Conservation (phyloP, 2,797 vertebrate species). For the Macrochelys suwanniensis region DNA sequence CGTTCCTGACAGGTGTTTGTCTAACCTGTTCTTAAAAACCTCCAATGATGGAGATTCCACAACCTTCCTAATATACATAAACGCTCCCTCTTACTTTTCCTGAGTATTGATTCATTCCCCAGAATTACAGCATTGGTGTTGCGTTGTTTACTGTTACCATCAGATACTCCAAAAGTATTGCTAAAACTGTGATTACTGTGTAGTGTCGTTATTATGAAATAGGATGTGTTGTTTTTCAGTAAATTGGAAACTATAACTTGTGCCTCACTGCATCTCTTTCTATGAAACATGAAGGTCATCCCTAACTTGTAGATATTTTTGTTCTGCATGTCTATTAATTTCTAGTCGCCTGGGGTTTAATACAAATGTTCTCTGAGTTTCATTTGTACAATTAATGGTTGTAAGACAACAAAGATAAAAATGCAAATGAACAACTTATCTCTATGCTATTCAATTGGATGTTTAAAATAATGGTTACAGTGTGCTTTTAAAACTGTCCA, state of each 20-base stretch:
- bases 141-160: background rate
- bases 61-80: background rate
- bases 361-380: constrained; percentile 44
- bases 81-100: background rate
- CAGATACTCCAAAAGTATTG: background rate
- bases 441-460: constrained; percentile 55
- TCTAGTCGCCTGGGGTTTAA: constrained; percentile 46
- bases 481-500: constrained; percentile 57
- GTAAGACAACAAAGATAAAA: constrained; percentile 68
- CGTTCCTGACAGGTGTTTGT: background rate
- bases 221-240: constrained; percentile 35
- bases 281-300: constrained; percentile 42
- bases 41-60: background rate
- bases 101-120: background rate
- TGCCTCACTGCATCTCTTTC: constrained; percentile 48
- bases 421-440: constrained; percentile 56
- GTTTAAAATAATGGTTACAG: constrained; percentile 60
- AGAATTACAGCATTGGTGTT: rapidly evolving
- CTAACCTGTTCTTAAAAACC: background rate
- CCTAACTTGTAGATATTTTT: constrained; percentile 59
- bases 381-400: constrained; percentile 66
- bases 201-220: constrained; percentile 39
- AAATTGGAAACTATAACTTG: constrained; percentile 51
- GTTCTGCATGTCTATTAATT: constrained; percentile 35
- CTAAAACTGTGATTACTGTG: background rate